Evolutionary conservation across 1,140 invertebrate species (phyloP).

Genomic region (Calliopsis andreniformis): DNA sequence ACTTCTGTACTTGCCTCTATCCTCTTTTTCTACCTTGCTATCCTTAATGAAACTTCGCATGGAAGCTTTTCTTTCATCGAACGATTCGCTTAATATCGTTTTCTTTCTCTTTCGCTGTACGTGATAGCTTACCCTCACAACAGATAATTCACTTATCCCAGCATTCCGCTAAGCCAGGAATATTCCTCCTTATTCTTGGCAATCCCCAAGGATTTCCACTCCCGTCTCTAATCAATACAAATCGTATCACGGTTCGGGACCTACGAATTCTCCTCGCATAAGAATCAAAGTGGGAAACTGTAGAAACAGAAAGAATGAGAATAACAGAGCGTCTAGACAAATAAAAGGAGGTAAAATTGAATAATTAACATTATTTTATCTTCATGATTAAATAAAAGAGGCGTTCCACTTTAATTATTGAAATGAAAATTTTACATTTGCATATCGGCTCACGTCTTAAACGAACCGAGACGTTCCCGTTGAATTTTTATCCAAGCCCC

Average conservation of each 20-base stretch:
- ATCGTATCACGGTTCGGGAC: constrained; percentile 68
- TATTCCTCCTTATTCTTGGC: constrained; percentile 6
- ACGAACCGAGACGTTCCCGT: constrained; percentile 2
- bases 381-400: constrained; percentile 11
- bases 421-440: constrained; percentile 17
- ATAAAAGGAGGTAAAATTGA: neutral
- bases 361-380: constrained; percentile 24
- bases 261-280: constrained; percentile 13
- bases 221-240: constrained; percentile 68
- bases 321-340: neutral
- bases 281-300: neutral
- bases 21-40: too few species aligned
- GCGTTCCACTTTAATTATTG: constrained; percentile 36
- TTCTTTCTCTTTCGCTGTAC: neutral
- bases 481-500: constrained; percentile 10
- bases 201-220: neutral
- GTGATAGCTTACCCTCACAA: neutral
- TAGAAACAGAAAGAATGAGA: neutral
- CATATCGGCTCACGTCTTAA: constrained; percentile 33
- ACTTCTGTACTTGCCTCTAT: neutral
- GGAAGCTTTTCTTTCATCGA: neutral
- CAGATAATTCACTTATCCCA: constrained; percentile 35
- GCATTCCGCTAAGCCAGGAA: neutral
- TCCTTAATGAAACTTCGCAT: too few species aligned
- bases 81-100: neutral